phyloP scores from a whole-genome alignment of 2,797 vertebrate species.

The Pampus argenteus region DNA sequence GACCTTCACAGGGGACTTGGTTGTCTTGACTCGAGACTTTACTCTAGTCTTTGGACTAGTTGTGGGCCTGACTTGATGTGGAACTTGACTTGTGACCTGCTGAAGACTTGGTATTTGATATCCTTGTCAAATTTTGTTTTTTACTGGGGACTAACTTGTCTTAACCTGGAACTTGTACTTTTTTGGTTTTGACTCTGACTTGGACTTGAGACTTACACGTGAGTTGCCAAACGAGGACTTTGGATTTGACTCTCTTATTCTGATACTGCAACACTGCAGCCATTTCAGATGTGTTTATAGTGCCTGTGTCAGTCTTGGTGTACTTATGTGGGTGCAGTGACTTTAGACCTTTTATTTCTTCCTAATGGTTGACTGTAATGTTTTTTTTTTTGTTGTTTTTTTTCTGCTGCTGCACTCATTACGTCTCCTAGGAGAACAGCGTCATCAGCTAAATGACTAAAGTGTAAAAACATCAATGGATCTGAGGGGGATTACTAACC shows the following conservation, averaged over 20 bases:
- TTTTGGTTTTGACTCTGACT: no score
- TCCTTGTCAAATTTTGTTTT: no score
- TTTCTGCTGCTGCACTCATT: conserved; percentile 32
- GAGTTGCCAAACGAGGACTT: no score
- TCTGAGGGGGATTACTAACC: conserved; percentile 37
- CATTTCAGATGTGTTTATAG: neutral
- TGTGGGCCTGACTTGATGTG: no score
- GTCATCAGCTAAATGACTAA: conserved; percentile 37
- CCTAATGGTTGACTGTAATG: conserved; percentile 14
- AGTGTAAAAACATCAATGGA: conserved; percentile 20
- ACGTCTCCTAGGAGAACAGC: conserved; percentile 32
- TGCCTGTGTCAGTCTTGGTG: neutral
- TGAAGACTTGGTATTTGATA: no score
- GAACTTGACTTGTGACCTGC: no score
- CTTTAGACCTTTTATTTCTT: conserved; percentile 26
- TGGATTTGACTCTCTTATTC: neutral
- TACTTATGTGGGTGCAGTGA: neutral
- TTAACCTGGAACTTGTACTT: no score
- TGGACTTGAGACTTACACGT: no score
- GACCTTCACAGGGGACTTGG: no score
- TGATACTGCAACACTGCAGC: neutral
- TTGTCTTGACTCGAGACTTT: no score
- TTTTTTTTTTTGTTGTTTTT: conserved; percentile 15
- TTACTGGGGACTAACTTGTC: no score
- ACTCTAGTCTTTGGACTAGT: no score